Base-by-base conservation (phyloP, 2,113 vertebrate genomes). In the Oncorhynchus kisutch region DNA sequence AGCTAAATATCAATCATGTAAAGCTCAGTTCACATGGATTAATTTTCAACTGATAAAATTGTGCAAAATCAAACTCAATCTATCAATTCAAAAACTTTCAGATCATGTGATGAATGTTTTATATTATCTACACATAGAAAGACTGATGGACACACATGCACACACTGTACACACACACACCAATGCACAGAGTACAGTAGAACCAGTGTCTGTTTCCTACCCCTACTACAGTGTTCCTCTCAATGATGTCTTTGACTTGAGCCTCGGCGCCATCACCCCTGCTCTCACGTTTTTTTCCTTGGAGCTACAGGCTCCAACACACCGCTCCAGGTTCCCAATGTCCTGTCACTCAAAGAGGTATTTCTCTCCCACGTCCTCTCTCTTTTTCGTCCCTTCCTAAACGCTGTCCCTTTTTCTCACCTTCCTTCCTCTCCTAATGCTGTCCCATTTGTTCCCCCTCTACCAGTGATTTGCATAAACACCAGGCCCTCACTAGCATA, bases 381-480 rank as follows among this genome's bases (percentile, higher is more conserved):
- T 72, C 12, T 2, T 67, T 34, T 67, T 78, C 54, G 34, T 22
- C 70, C 65, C 49, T 16, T 67, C 51, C 9, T 27, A 39, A 14
- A 9, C 39, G 9, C 66, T 29, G 13, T 67, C 70, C 71, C 73
- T 73, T 73, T 66, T 45, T 71, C 80, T 71, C 71, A 73, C 77
- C 81, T 72, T 48, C 70, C 67, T 66, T 49, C 70, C 51, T 64
- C 11, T 45, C 59, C 34, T 69, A 60, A 59, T 48, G 73, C 51
- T 75, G 57, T 65, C 70, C 69, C 25, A 66, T 25, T 71, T 27
- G 25, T 31, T 60, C 25, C 45, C 54, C 71, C 54, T 79, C 70
- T 18, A 20, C 70, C 22, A 24, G 66, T 65, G 54, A 70, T 65
- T 79, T 83, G 70, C 79, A 77, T 78, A 84, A 86, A 86, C 84